Evolutionary conservation across 1,140 invertebrate species (phyloP).

Genomic region (Caenorhabditis briggsae): DNA sequence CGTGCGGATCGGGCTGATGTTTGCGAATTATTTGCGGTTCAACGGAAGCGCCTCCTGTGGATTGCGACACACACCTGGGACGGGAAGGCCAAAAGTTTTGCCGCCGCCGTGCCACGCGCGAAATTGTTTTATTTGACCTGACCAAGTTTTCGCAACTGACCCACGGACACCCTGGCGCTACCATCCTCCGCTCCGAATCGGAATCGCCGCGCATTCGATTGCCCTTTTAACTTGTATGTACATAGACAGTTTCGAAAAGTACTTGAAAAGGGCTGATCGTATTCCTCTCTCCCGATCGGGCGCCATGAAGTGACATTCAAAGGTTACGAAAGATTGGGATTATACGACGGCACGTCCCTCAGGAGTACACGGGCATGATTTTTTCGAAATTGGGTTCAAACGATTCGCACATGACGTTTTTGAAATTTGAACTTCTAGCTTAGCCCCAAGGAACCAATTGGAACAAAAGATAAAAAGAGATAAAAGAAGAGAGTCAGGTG

Average conservation of each 20-base stretch:
- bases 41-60: not conserved
- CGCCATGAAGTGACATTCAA: constrained; percentile 40
- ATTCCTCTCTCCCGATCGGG: not conserved
- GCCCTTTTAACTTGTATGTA: constrained; percentile 31
- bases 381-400: not conserved
- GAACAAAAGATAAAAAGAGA: constrained; percentile 5
- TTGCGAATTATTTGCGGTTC: constrained; percentile 47
- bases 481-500: constrained; percentile 21
- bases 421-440: constrained; percentile 48
- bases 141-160: constrained; percentile 31
- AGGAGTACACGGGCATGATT: not conserved
- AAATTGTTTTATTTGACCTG: constrained; percentile 50
- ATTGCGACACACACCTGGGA: not conserved
- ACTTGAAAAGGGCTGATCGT: constrained; percentile 15
- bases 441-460: constrained; percentile 14
- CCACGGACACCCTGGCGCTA: constrained; percentile 10
- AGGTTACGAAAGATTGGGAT: constrained; percentile 1
- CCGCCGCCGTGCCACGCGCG: constrained; percentile 16
- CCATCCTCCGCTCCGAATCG: constrained; percentile 20
- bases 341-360: not conserved
- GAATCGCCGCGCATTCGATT: not conserved
- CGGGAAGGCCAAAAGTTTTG: not conserved
- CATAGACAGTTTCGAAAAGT: not conserved
- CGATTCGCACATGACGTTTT: constrained; percentile 27
- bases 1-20: constrained; percentile 1